Evolutionary conservation across 2,888 invertebrate genomes (phyloP).

Genomic region (Archips crataeganus): DNA sequence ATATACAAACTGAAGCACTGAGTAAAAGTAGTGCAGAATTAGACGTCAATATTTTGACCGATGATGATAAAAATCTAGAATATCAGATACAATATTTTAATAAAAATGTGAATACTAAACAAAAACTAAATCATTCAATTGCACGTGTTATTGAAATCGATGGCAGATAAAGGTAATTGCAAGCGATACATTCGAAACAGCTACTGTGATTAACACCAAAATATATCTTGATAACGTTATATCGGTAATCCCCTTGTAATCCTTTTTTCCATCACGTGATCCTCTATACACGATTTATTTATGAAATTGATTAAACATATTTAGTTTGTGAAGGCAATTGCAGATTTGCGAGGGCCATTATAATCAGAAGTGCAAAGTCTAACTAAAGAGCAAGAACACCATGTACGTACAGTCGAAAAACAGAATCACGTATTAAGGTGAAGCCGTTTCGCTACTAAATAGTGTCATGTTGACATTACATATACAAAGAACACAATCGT

Average conservation of each 20-base stretch:
- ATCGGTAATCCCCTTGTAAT: slow-evolving; percentile 55
- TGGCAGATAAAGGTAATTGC: slow-evolving; percentile 26
- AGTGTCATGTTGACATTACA: too few species aligned
- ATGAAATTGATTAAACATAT: neutral
- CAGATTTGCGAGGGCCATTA: too few species aligned
- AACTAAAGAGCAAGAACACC: too few species aligned
- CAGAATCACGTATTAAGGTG: too few species aligned
- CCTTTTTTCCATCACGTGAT: slow-evolving; percentile 26
- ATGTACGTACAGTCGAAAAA: too few species aligned
- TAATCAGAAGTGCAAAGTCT: too few species aligned
- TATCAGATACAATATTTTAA: neutral
- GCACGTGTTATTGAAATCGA: slow-evolving; percentile 18
- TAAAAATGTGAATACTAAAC: neutral
- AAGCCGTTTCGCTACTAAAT: too few species aligned
- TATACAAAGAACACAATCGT: too few species aligned
- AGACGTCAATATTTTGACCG: neutral
- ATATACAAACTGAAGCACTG: neutral
- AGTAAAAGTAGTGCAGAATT: neutral
- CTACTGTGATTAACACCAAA: slow-evolving; percentile 25
- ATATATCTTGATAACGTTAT: slow-evolving; percentile 27
- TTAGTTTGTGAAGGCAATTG: too few species aligned
- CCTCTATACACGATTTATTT: slow-evolving; percentile 10
- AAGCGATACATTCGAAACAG: slow-evolving; percentile 20
- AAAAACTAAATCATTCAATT: slow-evolving; percentile 1
- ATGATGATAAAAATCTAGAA: slow-evolving; percentile 3